Base-by-base conservation (phyloP, 2,888 invertebrate genomes). In the Oithona nana region DNA sequence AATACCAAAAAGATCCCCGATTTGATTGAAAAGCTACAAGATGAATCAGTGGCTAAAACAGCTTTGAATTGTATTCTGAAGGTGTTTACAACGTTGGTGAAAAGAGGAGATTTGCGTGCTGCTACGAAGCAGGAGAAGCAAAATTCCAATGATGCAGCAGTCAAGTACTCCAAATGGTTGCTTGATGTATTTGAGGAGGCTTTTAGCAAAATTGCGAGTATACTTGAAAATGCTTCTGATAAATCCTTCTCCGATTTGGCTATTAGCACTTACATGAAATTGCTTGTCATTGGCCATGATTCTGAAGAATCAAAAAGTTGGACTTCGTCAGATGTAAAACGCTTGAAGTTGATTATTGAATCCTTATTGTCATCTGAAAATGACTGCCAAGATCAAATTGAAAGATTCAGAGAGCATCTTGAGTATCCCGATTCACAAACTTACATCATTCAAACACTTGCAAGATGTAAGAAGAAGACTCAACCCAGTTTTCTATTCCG, bases 351-450 rank as follows among this genome's bases (percentile, higher is more conserved):
- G 16, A 6, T 54, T 16, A 54, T 54, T 26, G 24, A 24, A 16
- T 20, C 24, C 26, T 54, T 54, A 26, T 26, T 20, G 22, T 26
- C 22, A 26, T 16, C 54, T 13, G 16, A 20, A 26, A 20, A 16
- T 26, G 22, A 20, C 24, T 24, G 16, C 26, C 26, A 20, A 20
- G 13, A 16, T 3, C 54, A 24, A 54, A 54, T 54, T 24, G 24
- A 54, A 26, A 20, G 83, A 67, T 86, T 86, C 70, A 82, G 84
- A 69, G 85, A 86, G 72, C 85, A 83, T 71, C 75, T 83, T 0
- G 77, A 80, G 64, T 84, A 82, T 71, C 79, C 82, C 66, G 89
- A 90, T 71, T 79, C 88, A 16, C 48, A 30, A 26, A 20, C 28
- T 13, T 20, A 55, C 16, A 28, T 30, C 28, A 48, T 61, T 2